Evolutionary conservation across 2,888 invertebrate genomes (phyloP).

Genomic region (Baccha elongata): DNA sequence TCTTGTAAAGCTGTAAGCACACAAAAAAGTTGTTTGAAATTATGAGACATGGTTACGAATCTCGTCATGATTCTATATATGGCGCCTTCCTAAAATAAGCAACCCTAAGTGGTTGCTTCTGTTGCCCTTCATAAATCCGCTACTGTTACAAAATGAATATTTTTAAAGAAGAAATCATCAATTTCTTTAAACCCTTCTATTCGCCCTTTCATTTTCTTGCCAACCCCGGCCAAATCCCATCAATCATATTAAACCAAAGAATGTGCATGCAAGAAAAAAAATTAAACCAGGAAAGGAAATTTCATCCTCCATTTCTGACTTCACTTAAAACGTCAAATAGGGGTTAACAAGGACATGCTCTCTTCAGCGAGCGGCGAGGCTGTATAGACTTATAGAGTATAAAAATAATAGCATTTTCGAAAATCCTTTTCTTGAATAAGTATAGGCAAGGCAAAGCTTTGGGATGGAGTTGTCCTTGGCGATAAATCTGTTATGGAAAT

Average conservation of each 20-base stretch:
- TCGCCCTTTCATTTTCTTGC: slow-evolving; percentile 45
- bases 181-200: not conserved
- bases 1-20: too few species aligned
- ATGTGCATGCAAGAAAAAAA: slow-evolving; percentile 25
- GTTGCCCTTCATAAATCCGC: too few species aligned
- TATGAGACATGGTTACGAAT: too few species aligned
- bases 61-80: too few species aligned
- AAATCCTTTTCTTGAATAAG: slow-evolving; percentile 34
- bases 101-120: too few species aligned
- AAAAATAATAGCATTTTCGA: slow-evolving; percentile 44
- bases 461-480: slow-evolving; percentile 56
- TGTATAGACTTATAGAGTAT: slow-evolving; percentile 8
- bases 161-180: slow-evolving; percentile 3
- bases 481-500: slow-evolving; percentile 66
- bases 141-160: not conserved
- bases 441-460: slow-evolving; percentile 32
- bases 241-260: slow-evolving; percentile 63
- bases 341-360: slow-evolving; percentile 41
- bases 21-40: too few species aligned
- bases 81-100: too few species aligned
- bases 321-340: slow-evolving; percentile 57
- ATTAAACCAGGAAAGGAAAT: slow-evolving; percentile 23
- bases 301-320: slow-evolving; percentile 49
- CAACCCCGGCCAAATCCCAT: slow-evolving; percentile 54
- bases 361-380: not conserved